Base-by-base conservation (phyloP, 1,140 invertebrate genomes). In the Achroia grisella region DNA sequence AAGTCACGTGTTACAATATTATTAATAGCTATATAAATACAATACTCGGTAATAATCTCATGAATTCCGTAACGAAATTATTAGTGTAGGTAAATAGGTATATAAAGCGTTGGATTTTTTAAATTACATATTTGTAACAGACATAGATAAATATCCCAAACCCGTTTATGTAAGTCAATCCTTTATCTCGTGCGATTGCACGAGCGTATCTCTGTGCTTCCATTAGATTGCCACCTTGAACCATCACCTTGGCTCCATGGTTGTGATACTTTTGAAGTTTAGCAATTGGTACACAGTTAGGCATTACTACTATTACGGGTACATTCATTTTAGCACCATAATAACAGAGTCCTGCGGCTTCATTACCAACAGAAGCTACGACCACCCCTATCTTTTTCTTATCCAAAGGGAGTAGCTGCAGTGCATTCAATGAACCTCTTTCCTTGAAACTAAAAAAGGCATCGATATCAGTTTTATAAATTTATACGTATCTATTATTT, bases 281-380 rank as follows among this genome's bases (percentile, higher is more conserved):
- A 88, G 92, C 93, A 10, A 95, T 88, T 0, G 92, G 91, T 0
- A 91, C 90, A 9, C 87, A 74, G 0, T 88, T 82, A 0, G 94
- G 93, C 93, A 95, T 94, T 3, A 96, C 90, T 1, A 95, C 93
- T 0, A 92, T 93, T 1, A 94, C 89, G 0, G 92, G 91, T 39
- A 95, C 90, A 2, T 86, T 86, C 0, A 95, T 77, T 34, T 89
- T 76, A 13, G 88, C 71, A 0, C 92, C 94, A 64, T 95, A 92
- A 63, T 92, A 94, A 33, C 89, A 89, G 11, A 95, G 74, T 89
- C 93, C 81, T 4, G 67, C 39, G 0, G 65, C 75, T 30, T 78
- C 67, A 39, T 95, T 95, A 0, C 94, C 94, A 15, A 93, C 81
- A 15, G 92, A 93, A 0, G 94, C 94, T 12, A 93, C 89, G 42